Evolutionary conservation across 2,888 invertebrate genomes (phyloP).

Genomic region (Amblyjoppa fuscipennis): DNA sequence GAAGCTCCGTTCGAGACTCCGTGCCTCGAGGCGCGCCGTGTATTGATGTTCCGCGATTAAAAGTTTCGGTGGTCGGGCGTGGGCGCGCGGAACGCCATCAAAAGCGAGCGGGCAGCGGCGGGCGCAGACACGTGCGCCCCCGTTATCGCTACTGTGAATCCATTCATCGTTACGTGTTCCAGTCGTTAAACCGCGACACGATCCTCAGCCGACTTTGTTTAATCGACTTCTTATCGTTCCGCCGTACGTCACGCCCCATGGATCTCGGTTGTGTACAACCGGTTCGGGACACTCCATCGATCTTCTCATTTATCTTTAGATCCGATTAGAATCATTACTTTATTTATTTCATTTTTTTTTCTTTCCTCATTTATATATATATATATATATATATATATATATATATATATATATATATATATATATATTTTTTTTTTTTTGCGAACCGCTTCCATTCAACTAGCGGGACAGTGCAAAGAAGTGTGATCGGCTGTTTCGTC

Average conservation of each 20-base stretch:
- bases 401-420: no score
- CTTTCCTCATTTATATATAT: no score
- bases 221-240: conserved; percentile 30
- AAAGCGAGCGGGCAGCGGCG: conserved; percentile 16
- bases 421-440: no score
- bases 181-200: conserved; percentile 38
- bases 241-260: background rate
- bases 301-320: background rate
- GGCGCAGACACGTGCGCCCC: conserved; percentile 29
- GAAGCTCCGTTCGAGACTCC: background rate
- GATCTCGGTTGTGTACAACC: conserved; percentile 1
- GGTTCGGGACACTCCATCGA: background rate
- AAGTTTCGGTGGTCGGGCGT: conserved; percentile 6
- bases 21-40: background rate
- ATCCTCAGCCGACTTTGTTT: conserved; percentile 26
- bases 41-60: background rate
- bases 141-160: conserved; percentile 47
- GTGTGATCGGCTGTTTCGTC: no score
- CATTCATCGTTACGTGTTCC: conserved; percentile 35
- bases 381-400: no score
- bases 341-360: no score
- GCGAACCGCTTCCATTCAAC: no score
- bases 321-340: background rate
- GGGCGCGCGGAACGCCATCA: background rate
- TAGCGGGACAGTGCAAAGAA: no score